Conservation (phyloP, 1,140 invertebrate species). For the Zeugodacus cucurbitae region DNA sequence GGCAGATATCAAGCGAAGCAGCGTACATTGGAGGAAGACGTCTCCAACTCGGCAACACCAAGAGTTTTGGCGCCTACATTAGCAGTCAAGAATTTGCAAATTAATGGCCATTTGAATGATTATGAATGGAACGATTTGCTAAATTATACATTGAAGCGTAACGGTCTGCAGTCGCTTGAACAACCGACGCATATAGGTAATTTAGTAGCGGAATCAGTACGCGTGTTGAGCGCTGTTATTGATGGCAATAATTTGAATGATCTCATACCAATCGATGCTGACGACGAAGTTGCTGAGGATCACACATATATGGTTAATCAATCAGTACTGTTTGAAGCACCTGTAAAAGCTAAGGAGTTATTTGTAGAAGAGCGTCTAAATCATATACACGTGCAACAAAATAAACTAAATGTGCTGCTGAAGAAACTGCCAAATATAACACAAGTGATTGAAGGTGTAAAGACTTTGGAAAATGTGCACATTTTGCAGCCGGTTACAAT, state of each 20-base stretch:
- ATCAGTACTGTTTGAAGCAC: constrained; percentile 64
- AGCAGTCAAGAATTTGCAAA: constrained; percentile 45
- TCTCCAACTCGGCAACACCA: neutral
- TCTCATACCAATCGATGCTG: constrained; percentile 54
- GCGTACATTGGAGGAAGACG: neutral
- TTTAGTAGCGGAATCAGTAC: constrained; percentile 49
- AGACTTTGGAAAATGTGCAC: constrained; percentile 63
- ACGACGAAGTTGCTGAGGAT: constrained; percentile 40
- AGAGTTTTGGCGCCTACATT: neutral
- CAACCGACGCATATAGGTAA: constrained; percentile 47
- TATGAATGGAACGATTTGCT: constrained; percentile 49
- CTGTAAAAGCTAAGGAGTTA: constrained; percentile 61
- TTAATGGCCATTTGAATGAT: constrained; percentile 54
- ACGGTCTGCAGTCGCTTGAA: constrained; percentile 53
- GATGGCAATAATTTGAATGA: constrained; percentile 51
- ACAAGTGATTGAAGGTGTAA: constrained; percentile 64
- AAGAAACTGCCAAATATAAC: constrained; percentile 52
- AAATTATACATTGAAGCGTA: constrained; percentile 55
- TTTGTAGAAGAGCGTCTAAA: constrained; percentile 62
- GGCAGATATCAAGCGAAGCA: constrained; percentile 44
- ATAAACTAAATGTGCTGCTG: constrained; percentile 65
- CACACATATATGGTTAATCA: constrained; percentile 57
- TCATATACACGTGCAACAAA: constrained; percentile 63
- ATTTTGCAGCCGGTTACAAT: constrained; percentile 64
- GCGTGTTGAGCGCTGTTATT: constrained; percentile 52